Conservation (phyloP, 2,888 invertebrate genomes). For the Parnassius smintheus region DNA sequence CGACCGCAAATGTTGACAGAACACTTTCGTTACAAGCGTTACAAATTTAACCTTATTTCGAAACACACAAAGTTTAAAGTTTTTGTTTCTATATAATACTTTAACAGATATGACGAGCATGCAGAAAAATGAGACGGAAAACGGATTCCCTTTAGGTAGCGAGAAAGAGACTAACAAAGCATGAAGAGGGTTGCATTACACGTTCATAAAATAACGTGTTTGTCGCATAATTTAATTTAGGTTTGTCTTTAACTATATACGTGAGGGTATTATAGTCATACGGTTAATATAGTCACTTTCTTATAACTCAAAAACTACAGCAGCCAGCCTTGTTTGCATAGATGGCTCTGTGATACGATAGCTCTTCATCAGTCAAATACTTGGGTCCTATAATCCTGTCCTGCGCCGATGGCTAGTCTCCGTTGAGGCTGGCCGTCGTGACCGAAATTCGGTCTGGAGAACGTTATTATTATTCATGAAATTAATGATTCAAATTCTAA, state of each 20-base stretch:
- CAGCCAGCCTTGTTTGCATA: too few relatives aligned
- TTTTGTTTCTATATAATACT: slow-evolving; percentile 4
- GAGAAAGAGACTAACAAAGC: slow-evolving; percentile 42
- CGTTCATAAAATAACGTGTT: slow-evolving; percentile 31
- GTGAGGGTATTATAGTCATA: too few relatives aligned
- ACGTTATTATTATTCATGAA: background rate
- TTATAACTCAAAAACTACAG: too few relatives aligned
- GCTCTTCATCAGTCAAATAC: too few relatives aligned
- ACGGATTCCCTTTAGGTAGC: slow-evolving; percentile 43
- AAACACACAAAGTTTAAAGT: slow-evolving; percentile 32
- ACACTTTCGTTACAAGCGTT: slow-evolving; percentile 37
- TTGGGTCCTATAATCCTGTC: too few relatives aligned
- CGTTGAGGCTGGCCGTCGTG: too few relatives aligned
- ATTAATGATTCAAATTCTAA: background rate
- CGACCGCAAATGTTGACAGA: slow-evolving; percentile 74
- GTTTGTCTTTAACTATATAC: background rate
- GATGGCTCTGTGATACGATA: too few relatives aligned
- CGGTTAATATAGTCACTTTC: too few relatives aligned
- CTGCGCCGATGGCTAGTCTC: too few relatives aligned
- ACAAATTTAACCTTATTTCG: slow-evolving; percentile 40
- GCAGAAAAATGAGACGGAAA: slow-evolving; percentile 55
- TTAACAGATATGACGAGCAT: slow-evolving; percentile 44
- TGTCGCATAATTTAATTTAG: slow-evolving; percentile 7
- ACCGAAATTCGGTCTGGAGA: too few relatives aligned
- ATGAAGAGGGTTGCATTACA: slow-evolving; percentile 41